These are phyloP conservation scores for Sitophilus oryzae DNA, from an alignment of 1,140 invertebrate species.

Conservation along the genomic window DNA sequence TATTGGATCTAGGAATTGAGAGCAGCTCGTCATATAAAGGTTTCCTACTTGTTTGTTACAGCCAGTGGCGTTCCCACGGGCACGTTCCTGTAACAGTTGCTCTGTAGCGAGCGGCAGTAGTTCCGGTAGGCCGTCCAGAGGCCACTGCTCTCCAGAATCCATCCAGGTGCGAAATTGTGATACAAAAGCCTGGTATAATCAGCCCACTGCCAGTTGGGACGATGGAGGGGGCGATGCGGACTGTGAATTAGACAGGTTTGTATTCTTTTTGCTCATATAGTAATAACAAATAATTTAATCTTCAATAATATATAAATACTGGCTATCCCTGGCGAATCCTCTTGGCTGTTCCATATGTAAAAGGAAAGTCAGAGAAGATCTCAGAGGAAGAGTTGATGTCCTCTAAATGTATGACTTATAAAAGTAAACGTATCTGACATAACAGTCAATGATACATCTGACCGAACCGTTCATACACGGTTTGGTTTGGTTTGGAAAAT, in stretches of 20 bases:
- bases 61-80: slow-evolving; percentile 32
- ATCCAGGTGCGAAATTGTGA: slow-evolving; percentile 35
- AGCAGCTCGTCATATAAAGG: too few relatives aligned
- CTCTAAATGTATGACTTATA: too few relatives aligned
- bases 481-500: too few relatives aligned
- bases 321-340: background rate
- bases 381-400: slow-evolving; percentile 24
- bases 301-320: background rate
- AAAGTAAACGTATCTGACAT: too few relatives aligned
- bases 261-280: too few relatives aligned
- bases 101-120: slow-evolving; percentile 34
- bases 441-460: too few relatives aligned
- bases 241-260: slow-evolving; percentile 25
- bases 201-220: slow-evolving; percentile 30
- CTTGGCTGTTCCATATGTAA: too few relatives aligned
- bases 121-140: slow-evolving; percentile 26
- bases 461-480: too few relatives aligned
- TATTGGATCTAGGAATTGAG: too few relatives aligned
- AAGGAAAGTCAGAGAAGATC: too few relatives aligned
- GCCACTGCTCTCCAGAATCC: slow-evolving; percentile 30
- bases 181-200: slow-evolving; percentile 33
- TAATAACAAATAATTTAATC: background rate
- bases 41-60: too few relatives aligned
- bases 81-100: slow-evolving; percentile 39
- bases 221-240: slow-evolving; percentile 35